Conservation (phyloP, 2,797 vertebrate species). For the Falco rusticolus region DNA sequence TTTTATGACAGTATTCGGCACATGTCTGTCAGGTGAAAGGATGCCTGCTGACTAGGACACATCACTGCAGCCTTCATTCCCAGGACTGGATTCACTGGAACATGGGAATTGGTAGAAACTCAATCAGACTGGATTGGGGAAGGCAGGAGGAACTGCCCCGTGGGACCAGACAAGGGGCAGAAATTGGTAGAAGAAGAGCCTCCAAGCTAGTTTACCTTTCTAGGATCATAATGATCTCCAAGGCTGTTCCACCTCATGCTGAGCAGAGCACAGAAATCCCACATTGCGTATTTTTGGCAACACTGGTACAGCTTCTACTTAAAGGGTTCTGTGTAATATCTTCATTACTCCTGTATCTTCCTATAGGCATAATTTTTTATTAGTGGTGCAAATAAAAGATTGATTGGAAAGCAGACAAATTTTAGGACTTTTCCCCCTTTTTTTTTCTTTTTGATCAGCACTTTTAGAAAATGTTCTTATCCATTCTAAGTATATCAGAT, state of each 20-base stretch:
- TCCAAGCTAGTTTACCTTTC: neutral
- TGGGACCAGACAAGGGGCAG: neutral
- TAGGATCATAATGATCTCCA: neutral
- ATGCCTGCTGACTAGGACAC: neutral
- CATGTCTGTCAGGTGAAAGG: neutral
- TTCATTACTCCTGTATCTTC: neutral
- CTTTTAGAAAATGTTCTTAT: neutral
- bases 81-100: neutral
- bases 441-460: neutral
- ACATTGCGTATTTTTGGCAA: neutral
- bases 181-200: neutral
- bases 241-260: neutral
- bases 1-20: neutral
- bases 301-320: too few relatives aligned
- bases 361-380: accelerated
- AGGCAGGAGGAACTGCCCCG: neutral
- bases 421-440: accelerated
- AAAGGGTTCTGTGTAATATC: neutral
- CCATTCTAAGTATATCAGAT: neutral
- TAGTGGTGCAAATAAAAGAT: neutral
- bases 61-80: neutral
- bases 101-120: neutral
- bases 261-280: neutral
- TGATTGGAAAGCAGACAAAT: neutral
- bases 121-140: neutral